These are phyloP conservation scores for Corythaeola cristata DNA, from an alignment of 2,113 vertebrate genomes.

Conservation along the genomic window DNA sequence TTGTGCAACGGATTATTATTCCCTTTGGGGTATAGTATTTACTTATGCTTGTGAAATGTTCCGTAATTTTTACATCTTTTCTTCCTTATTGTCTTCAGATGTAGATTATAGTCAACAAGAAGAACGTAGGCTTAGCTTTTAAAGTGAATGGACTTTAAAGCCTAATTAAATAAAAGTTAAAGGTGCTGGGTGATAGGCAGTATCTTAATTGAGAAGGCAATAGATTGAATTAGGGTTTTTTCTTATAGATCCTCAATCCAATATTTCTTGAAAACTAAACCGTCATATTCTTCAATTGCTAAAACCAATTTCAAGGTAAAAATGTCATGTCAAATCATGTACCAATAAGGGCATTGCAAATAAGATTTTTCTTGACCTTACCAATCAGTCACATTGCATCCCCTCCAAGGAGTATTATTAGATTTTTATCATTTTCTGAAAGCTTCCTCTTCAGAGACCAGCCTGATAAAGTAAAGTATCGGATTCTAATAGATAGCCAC, in stretches of 20 bases:
- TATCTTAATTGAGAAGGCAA: conserved; percentile 71
- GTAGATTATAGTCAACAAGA: background rate
- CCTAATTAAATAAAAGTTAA: conserved; percentile 70
- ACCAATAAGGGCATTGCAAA: conserved; percentile 80
- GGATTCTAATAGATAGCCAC: conserved; percentile 74
- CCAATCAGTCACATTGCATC: conserved; percentile 82
- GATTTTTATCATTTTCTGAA: conserved; percentile 82
- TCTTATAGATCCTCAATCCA: conserved; percentile 74
- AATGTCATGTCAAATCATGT: conserved; percentile 81
- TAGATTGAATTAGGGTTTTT: conserved; percentile 78
- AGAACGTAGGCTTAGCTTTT: conserved; percentile 17
- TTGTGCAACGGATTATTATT: conserved; percentile 52
- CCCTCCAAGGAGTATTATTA: conserved; percentile 77
- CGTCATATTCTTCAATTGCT: conserved; percentile 78
- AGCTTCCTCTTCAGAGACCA: conserved; percentile 70
- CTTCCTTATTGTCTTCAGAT: background rate
- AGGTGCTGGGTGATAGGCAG: conserved; percentile 57
- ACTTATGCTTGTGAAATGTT: conserved; percentile 42
- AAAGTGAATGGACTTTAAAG: conserved; percentile 39
- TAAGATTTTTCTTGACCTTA: conserved; percentile 82
- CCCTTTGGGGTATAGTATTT: conserved; percentile 11
- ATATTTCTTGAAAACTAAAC: conserved; percentile 79
- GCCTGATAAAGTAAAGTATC: conserved; percentile 75
- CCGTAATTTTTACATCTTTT: conserved; percentile 21
- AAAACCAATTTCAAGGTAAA: conserved; percentile 81